Evolutionary conservation across 2,888 invertebrate species (phyloP), one percentile per base, ranked within the genome.

Genomic region (Seladonia tumulorum): DNA sequence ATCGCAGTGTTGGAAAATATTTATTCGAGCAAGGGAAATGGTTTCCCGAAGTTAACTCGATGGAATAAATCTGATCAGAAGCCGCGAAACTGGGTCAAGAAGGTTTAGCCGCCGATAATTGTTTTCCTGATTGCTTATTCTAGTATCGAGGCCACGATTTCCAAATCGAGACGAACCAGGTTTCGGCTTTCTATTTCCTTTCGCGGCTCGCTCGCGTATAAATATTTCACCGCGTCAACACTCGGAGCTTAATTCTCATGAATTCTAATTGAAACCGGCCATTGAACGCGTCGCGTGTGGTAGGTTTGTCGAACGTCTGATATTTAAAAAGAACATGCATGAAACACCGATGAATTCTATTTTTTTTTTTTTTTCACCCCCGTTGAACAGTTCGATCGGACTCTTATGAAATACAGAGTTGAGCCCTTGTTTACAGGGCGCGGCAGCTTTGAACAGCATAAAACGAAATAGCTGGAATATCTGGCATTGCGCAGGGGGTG

Each of bases 401-500:
- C 84, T 87, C 79, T 82, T 83, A 81, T 86, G 83, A 81, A 81
- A 87, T 78, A 87, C 83, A 83, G 81, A 83, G 81, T 89, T 85
- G 68, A 82, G 76, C 70, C 70, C 25, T 73, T 88, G 88, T 88
- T 84, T 88, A 84, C 88, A 88, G 88, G 88, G 88, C 53, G 88
- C 84, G 88, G 88, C 77, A 29, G 85, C 75, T 82, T 76, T 81
- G 81, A 82, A 76, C 76, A 60, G 60, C 72, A 75, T 81, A 87
- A 76, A 85, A 88, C 88, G 88, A 88, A 88, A 88, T 88, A 88
- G 80, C 81, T 74, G 68, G 81, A 84, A 87, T 87, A 87, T 74
- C 71, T 78, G 60, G 72, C 87, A 79, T 77, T 80, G 85, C 18
- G 71, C 47, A 60, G 68, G 74, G 87, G 86, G 88, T 88, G 88